Evolutionary conservation across 2,797 vertebrate species (phyloP), one percentile per base, ranked within the genome.

Genomic region (Tenualosa ilisha): DNA sequence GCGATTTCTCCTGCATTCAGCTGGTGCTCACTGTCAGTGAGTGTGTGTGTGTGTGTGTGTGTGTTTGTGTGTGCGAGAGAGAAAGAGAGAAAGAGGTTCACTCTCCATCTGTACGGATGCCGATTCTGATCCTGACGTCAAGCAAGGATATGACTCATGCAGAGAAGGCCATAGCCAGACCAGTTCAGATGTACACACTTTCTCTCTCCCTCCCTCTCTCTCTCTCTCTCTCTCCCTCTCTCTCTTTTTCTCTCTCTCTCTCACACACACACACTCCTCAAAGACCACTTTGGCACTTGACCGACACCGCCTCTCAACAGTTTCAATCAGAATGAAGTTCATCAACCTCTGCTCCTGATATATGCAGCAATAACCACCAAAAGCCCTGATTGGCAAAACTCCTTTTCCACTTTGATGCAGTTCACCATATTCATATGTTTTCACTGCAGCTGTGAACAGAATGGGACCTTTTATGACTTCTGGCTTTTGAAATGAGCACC

Each of bases 241-340:
- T 12, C 63, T 26, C n/a, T 54, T 53, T 22, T 46, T 63, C 24
- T 84, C 82, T 84, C 75, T 26, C 65, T 26, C 65, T 11, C 31
- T 24, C 24, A 91, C 88, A 88, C 63, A 12, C 63, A 31, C 26
- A 13, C 63, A 75, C 72, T 40, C 68, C 24, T 79, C 72, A 46
- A 46, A 79, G 37, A 37, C 37, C 72, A 9, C 40, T 79, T 0
- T 46, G 72, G 13, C 72, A 79, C 72, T 79, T 79, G 72, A 79
- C 17, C 40, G 40, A 46, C 15, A 40, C 4, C 22, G 72, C 72
- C 40, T 46, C 72, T 79, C 72, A 20, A 8, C 20, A 79, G 15
- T 46, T 46, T 46, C 17, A 9, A 17, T 17, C 37, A 46, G 72
- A 79, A 46, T 46, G 72, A 46, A 79, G 37, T 46, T 79, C 40